Evolutionary conservation across 2,113 vertebrate species (phyloP), one percentile per base, ranked within the genome.

Genomic region (Pavo muticus): DNA sequence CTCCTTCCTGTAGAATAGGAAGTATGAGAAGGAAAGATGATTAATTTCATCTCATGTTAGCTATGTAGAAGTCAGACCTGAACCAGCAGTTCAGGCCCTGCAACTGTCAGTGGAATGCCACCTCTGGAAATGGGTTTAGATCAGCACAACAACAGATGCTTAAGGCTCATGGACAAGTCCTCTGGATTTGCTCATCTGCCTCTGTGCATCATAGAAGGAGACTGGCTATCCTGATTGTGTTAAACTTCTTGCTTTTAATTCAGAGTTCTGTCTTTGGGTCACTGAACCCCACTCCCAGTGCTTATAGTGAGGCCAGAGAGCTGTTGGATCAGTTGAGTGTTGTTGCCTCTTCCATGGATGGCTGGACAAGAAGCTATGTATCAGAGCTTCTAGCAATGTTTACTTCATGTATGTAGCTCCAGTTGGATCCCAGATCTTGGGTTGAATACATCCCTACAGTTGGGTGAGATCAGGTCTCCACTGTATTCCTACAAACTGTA

Each of bases 341-440:
- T 73, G 63, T 69, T 64, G 54, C 11, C 21, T 54, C 30, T 73
- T 68, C 39, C 27, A 39, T 42, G 19, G 48, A 35, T 24, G 21
- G 14, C 25, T 72, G n/a, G 16, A 63, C 61, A 93, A 68, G 35
- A 44, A 70, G 20, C 15, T n/a, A 20, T 24, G 29, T 39, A 40
- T 39, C 17, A 40, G 29, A 10, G 59, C 63, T 77, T 69, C 52
- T 68, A 63, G 47, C 14, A 45, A 48, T 20, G 32, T 14, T 67
- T 75, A 27, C 21, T 72, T 21, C 14, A 10, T 32, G 32, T 10
- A 32, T 0, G 0, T 20, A 35, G 23, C 48, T 39, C 11, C 35
- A 39, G 18, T 48, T 29, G 52, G 30, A 63, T 29, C 9, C 13
- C 0, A 42, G 40, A 18, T 21, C 18, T 18, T 64, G 54, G 42